Evolutionary conservation across 2,797 vertebrate species (phyloP).

Genomic region (Rhinophrynus dorsalis): DNA sequence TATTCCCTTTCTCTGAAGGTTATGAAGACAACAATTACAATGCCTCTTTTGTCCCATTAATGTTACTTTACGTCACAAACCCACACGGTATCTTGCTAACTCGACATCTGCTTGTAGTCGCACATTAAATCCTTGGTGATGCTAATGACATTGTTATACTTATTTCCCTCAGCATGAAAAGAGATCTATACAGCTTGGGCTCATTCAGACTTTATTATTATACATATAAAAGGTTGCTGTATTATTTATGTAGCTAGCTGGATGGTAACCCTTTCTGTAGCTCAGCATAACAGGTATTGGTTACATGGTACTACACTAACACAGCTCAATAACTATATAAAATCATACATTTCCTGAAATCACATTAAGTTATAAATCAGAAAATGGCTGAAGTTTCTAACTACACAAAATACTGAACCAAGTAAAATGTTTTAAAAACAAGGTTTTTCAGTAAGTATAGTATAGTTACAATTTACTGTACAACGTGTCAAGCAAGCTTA

Average conservation of each 20-base stretch:
- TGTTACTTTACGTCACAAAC: constrained; percentile 37
- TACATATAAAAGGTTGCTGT: neutral
- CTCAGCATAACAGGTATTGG: too few relatives aligned
- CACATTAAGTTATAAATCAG: too few relatives aligned
- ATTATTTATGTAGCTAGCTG: neutral
- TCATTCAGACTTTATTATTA: neutral
- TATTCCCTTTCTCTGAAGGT: constrained; percentile 30
- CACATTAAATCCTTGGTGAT: constrained; percentile 36
- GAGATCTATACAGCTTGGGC: neutral
- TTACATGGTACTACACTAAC: too few relatives aligned
- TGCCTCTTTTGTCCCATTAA: constrained; percentile 38
- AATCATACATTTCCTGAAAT: too few relatives aligned
- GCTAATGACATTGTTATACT: constrained; percentile 37
- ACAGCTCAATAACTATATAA: too few relatives aligned
- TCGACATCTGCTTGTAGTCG: constrained; percentile 33
- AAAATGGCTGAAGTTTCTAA: too few relatives aligned
- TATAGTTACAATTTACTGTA: too few relatives aligned
- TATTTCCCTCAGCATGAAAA: constrained; percentile 36
- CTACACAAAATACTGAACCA: too few relatives aligned
- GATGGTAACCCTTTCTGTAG: neutral
- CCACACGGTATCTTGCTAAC: constrained; percentile 27
- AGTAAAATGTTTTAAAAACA: too few relatives aligned
- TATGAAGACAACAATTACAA: constrained; percentile 43
- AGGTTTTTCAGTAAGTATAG: too few relatives aligned
- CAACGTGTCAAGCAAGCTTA: too few relatives aligned